Evolutionary conservation across 1,140 invertebrate species (phyloP), one percentile per base, ranked within the genome.

Genomic region (Mactra quadrangularis): DNA sequence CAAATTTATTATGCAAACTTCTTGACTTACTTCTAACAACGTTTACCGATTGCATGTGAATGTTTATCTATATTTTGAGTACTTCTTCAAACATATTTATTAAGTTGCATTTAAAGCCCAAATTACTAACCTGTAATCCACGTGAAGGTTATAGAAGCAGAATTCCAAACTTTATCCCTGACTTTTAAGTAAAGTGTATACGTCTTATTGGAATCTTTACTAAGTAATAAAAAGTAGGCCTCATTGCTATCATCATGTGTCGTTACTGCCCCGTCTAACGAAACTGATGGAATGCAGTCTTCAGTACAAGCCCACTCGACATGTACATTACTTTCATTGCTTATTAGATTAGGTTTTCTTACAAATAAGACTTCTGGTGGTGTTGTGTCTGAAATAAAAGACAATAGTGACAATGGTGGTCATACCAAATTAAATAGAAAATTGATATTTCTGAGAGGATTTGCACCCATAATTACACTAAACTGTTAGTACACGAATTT

Each of bases 321-420:
- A 4, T 19, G 1, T 3, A 19, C 66, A 3, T 11, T 1, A n/a
- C 29, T 29, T 27, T 31, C 2, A 17, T 52, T 52, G n/a, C 66
- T 70, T n/a, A 47, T 25, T 1, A 6, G 13, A 22, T 22, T 4
- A 13, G 66, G 66, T 19, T 7, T 70, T n/a, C n/a, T 3, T 38
- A 19, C 13, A 3, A 70, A 27, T 1, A 1, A 22, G n/a, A 52
- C 11, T 29, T n/a, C 45, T 1, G 66, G 66, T 31, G 66, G 66
- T 70, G 66, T 70, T 52, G 66, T 70, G 17, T 70, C 66, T 70
- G 45, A 27, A 33, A 35, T 19, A 50, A n/a, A n/a, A n/a, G n/a
- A n/a, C n/a, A n/a, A n/a, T n/a, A n/a, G n/a, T n/a, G n/a, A n/a
- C n/a, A n/a, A n/a, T n/a, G n/a, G n/a, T n/a, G n/a, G n/a, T n/a